These are phyloP conservation scores for Drosophila paracracens DNA, from an alignment of 2,888 invertebrate species.

Conservation along the genomic window DNA sequence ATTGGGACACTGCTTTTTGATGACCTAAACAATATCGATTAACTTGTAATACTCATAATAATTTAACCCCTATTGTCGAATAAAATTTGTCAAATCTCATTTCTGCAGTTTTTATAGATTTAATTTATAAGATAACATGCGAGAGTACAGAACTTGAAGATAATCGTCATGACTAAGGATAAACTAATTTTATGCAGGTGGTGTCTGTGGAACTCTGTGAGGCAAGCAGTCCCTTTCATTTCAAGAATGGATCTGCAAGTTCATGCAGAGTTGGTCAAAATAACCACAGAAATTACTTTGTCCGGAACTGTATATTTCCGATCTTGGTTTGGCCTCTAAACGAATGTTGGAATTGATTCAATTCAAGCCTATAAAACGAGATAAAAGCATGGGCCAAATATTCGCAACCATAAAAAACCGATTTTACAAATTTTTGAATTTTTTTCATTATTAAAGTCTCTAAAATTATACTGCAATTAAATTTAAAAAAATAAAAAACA, in stretches of 20 bases:
- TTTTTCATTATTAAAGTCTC: neutral
- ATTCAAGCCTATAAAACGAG: neutral
- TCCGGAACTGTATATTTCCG: neutral
- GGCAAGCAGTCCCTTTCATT: neutral
- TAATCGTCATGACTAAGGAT: neutral
- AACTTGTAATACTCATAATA: conserved; percentile 66
- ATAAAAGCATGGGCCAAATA: neutral
- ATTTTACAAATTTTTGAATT: neutral
- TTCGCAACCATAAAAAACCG: neutral
- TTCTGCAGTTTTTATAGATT: neutral
- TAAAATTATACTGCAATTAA: neutral
- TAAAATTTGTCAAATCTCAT: conserved; percentile 48
- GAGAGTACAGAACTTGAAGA: neutral
- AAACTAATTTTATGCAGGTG: neutral
- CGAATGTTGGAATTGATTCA: neutral
- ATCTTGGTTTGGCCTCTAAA: neutral
- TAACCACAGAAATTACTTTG: neutral
- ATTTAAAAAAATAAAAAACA: too few species aligned
- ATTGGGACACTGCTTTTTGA: conserved; percentile 66
- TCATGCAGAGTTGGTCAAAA: neutral
- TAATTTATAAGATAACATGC: neutral
- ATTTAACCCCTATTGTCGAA: conserved; percentile 48
- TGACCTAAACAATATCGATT: conserved; percentile 74
- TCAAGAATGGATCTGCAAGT: neutral
- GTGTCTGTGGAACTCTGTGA: neutral